Percentiles rank a stretch among this genome's conserved stretches.
Evolutionary conservation across 2,113 vertebrate species (phyloP).

Genomic region (Hemibagrus wyckioides): DNA sequence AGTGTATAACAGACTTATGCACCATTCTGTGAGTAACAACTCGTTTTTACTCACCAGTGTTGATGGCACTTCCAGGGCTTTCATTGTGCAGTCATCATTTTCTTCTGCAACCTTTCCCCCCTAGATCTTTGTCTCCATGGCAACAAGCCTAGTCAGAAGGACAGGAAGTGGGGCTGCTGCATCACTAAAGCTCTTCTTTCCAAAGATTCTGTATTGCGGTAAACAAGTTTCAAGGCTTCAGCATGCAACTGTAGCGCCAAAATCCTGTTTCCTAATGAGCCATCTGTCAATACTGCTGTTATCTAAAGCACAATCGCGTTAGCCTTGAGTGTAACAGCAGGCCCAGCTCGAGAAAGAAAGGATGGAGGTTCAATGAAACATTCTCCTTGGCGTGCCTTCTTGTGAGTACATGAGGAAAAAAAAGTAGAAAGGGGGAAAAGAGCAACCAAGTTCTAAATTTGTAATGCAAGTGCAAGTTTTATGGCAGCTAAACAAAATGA

Average conservation of each 20-base stretch:
- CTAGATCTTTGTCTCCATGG: constrained; percentile 47
- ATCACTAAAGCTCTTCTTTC: constrained; percentile 44
- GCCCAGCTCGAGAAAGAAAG: constrained; percentile 47
- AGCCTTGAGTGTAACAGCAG: constrained; percentile 34
- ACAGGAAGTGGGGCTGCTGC: constrained; percentile 18
- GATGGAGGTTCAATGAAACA: constrained; percentile 32
- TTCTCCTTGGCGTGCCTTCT: not conserved
- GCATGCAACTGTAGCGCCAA: constrained; percentile 1
- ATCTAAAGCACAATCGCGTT: constrained; percentile 48
- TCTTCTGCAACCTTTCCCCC: constrained; percentile 36
- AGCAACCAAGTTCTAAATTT: not conserved
- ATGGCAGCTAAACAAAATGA: not conserved
- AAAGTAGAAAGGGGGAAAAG: too few relatives aligned
- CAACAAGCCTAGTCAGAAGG: constrained; percentile 43
- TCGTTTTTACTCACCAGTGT: not conserved
- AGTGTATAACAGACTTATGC: not conserved
- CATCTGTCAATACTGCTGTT: constrained; percentile 65
- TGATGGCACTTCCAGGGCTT: not conserved
- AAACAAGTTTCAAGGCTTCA: constrained; percentile 52
- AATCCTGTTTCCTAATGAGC: constrained; percentile 68
- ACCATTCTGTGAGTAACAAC: not conserved
- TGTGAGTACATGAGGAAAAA: not conserved
- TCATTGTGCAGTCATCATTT: constrained; percentile 15
- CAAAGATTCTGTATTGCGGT: constrained; percentile 18
- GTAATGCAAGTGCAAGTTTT: not conserved